Evolutionary conservation across 1,140 invertebrate species (phyloP).

Genomic region (Drosophila nikananu): DNA sequence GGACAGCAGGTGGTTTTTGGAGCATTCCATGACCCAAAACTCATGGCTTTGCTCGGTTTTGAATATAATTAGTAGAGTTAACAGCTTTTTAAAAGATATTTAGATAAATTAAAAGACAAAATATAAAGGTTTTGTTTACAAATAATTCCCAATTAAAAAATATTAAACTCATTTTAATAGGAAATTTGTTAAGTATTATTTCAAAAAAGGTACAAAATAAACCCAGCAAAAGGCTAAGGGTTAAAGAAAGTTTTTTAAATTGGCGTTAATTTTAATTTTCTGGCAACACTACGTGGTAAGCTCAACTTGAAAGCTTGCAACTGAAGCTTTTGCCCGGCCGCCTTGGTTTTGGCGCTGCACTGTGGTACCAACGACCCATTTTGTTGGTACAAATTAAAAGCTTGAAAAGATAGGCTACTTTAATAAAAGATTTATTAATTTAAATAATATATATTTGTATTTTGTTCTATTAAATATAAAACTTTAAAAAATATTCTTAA

Average conservation of each 20-base stretch:
- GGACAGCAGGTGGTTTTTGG: slow-evolving; percentile 1
- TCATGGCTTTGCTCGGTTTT: slow-evolving; percentile 27
- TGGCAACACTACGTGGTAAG: slow-evolving; percentile 33
- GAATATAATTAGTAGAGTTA: background rate
- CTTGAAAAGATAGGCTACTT: too few relatives aligned
- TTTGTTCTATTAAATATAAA: too few relatives aligned
- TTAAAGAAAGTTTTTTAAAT: background rate
- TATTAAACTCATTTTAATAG: too few relatives aligned
- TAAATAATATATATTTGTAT: too few relatives aligned
- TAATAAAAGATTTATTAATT: too few relatives aligned
- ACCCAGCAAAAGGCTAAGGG: background rate
- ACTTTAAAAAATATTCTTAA: too few relatives aligned
- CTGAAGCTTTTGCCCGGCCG: slow-evolving; percentile 13
- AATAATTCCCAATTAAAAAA: too few relatives aligned
- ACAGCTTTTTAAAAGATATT: background rate
- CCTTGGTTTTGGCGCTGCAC: background rate
- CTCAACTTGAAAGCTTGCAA: slow-evolving; percentile 20
- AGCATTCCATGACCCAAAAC: slow-evolving; percentile 26
- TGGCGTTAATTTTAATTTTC: slow-evolving; percentile 5
- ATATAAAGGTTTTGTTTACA: background rate
- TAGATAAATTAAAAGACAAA: background rate
- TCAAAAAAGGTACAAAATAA: background rate
- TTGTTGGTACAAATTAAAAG: background rate
- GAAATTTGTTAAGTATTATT: too few relatives aligned
- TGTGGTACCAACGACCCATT: background rate